phyloP scores from a whole-genome alignment of 2,113 vertebrate species.

The Misgurnus anguillicaudatus region DNA sequence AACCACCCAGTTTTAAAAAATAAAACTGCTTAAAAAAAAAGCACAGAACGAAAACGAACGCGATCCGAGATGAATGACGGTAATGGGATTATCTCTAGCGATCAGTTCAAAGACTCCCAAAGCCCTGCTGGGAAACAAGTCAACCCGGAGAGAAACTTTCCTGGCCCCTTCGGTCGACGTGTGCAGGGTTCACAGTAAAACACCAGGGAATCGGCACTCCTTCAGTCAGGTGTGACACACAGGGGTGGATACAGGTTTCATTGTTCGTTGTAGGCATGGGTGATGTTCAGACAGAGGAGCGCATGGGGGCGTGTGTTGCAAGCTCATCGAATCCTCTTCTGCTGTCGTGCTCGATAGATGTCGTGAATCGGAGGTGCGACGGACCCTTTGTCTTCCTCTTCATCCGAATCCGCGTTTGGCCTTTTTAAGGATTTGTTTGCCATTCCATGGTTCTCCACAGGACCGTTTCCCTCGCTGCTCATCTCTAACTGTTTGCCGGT shows the following conservation, averaged over 20 bases:
- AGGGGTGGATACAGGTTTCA: conserved; percentile 8
- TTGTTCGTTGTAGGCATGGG: conserved; percentile 24
- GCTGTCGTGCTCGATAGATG: conserved; percentile 96
- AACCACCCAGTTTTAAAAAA: conserved; percentile 95
- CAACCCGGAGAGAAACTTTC: conserved; percentile 23
- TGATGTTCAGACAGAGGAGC: not conserved
- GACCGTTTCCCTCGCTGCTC: conserved; percentile 87
- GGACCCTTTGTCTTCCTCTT: conserved; percentile 95
- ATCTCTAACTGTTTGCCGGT: conserved; percentile 87
- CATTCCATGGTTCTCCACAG: conserved; percentile 86
- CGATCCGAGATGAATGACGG: conserved; percentile 27
- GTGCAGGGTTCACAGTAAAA: conserved; percentile 32
- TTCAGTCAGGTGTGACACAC: conserved; percentile 20
- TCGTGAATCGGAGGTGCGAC: conserved; percentile 94
- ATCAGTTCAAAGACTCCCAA: conserved; percentile 12
- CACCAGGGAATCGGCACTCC: conserved; percentile 12
- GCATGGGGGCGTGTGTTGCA: not conserved
- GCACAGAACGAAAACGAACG: conserved; percentile 69
- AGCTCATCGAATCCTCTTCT: conserved; percentile 95
- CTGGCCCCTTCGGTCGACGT: not conserved
- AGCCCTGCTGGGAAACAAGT: conserved; percentile 20
- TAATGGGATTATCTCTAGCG: conserved; percentile 34
- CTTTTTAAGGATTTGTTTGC: conserved; percentile 91
- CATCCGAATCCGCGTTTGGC: conserved; percentile 93
- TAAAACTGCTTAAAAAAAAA: conserved; percentile 85